phyloP scores from a whole-genome alignment of 2,797 vertebrate genomes.

The Coluber constrictor region DNA sequence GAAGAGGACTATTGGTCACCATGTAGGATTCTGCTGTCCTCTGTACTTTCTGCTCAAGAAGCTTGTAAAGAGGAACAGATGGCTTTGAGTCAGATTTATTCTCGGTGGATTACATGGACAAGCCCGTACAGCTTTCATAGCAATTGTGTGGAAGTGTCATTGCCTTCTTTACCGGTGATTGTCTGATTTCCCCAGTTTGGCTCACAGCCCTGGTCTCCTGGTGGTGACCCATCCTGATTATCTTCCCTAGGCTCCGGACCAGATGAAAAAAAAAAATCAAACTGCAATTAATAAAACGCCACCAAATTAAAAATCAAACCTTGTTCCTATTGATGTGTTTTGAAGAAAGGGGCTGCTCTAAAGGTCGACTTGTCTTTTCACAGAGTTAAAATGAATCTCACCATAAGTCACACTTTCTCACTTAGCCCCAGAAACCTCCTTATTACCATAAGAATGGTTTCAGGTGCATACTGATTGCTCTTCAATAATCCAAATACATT shows the following conservation, averaged over 20 bases:
- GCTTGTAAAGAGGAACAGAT: background rate
- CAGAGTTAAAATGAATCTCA: background rate
- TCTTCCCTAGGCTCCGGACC: background rate
- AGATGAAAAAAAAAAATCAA: background rate
- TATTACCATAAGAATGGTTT: background rate
- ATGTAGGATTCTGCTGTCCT: background rate
- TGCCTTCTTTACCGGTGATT: background rate
- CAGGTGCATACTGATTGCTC: background rate
- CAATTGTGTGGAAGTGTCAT: background rate
- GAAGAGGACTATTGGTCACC: background rate
- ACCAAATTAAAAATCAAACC: background rate
- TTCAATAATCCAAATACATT: background rate
- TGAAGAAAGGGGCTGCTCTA: background rate
- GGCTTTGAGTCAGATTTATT: background rate
- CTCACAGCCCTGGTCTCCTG: background rate
- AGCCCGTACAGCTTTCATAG: background rate
- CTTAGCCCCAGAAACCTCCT: background rate
- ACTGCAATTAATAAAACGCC: background rate
- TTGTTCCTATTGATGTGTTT: background rate
- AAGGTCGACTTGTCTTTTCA: background rate
- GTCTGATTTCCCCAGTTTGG: background rate
- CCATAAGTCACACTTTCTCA: background rate
- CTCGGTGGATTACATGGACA: background rate
- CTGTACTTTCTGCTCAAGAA: fast-evolving
- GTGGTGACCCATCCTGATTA: background rate